Conservation (phyloP, 2,113 vertebrate species). For the Oreocharis arfaki region DNA sequence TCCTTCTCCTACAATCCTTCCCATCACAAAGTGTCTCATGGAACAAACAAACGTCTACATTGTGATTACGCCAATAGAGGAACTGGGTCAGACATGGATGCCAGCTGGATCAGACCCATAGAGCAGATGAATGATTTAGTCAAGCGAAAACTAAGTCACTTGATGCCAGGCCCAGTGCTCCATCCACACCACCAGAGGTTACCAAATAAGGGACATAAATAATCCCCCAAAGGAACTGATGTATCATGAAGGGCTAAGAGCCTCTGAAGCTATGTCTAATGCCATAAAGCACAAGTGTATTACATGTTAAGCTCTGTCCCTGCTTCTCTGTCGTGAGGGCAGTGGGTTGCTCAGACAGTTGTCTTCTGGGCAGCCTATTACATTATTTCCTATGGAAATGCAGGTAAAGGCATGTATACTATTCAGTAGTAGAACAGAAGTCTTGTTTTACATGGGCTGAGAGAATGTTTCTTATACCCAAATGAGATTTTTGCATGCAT, state of each 20-base stretch:
- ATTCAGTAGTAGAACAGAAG: not conserved
- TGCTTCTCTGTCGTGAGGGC: not conserved
- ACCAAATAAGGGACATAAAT: not conserved
- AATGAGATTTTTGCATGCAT: slow-evolving; percentile 15
- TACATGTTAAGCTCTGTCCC: not conserved
- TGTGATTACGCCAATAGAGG: not conserved
- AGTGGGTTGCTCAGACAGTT: not conserved
- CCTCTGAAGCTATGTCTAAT: not conserved
- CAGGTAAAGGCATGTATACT: not conserved
- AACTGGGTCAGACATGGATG: not conserved
- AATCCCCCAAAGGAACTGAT: not conserved
- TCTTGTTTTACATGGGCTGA: not conserved
- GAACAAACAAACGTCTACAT: not conserved
- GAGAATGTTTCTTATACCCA: slow-evolving; percentile 1
- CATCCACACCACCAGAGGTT: not conserved
- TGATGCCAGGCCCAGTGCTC: not conserved
- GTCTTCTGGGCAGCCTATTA: not conserved
- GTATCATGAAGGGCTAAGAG: not conserved
- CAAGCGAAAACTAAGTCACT: not conserved
- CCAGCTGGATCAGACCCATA: not conserved
- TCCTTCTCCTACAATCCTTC: not conserved
- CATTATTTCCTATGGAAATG: not conserved
- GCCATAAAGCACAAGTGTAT: not conserved
- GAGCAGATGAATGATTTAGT: not conserved
- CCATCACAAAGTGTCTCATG: not conserved